Base-by-base conservation (phyloP, 2,113 vertebrate species). In the Ardeotis arabs region DNA sequence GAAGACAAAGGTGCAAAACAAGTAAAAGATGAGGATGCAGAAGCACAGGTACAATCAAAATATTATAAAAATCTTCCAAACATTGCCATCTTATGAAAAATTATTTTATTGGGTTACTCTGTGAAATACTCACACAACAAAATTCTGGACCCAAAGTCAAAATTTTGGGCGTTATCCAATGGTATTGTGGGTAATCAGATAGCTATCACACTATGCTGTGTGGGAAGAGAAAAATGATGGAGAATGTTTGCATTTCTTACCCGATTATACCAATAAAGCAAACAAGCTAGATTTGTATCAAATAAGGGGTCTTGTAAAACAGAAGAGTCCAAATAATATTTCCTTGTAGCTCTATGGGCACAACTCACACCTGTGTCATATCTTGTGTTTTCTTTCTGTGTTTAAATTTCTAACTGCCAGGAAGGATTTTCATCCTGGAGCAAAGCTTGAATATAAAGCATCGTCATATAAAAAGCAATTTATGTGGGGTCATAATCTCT, bases 381-480 rank as follows among this genome's bases (percentile, higher is more conserved):
- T 14, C 37, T 82, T 13, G 2, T 52, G 16, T 70, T 95, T 94
- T 80, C 78, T 58, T 74, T 60, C 47, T 75, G 35, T 58, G 33
- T 73, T 89, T 88, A 70, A 80, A 81, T 76, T 90, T 80, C 56
- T 50, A 50, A 19, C 63, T 77, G 10, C 20, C 37, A 68, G 31
- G 45, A 79, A 72, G 31, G 60, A 80, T 80, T 90, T 95, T 93
- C 69, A 82, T 93, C 22, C 45, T 60, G 35, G 59, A 74, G 27
- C 63, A 89, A 92, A 58, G 23, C 20, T 85, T 84, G 90, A 96
- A 94, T 92, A 75, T 78, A 84, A 94, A 96, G 56, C 11, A 52
- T 66, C 52, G 41, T 73, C 24, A 77, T 68, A 63, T 45, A 84
- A 58, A 78, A 88, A 93, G 6, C 37, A 94, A 78, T 88, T 93